Evolutionary conservation across 2,113 vertebrate species (phyloP), one percentile per base, ranked within the genome.

Genomic region (Lucifuga dentata): DNA sequence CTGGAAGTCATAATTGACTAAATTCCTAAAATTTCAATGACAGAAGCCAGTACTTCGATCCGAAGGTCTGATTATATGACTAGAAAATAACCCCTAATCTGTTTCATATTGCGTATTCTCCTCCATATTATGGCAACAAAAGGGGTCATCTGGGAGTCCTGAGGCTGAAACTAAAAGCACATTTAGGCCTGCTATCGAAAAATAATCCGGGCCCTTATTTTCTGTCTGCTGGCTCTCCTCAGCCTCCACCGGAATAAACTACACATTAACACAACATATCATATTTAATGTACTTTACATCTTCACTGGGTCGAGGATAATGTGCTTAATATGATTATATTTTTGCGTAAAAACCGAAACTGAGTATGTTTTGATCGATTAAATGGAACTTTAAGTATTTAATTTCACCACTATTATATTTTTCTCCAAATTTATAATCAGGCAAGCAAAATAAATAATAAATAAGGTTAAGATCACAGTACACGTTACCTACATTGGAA

Each of bases 71-170:
- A n/a, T n/a, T n/a, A n/a, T n/a, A n/a, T n/a, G n/a, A n/a, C n/a
- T n/a, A n/a, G n/a, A 46, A 62, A 19, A 45, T 39, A 19, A 8
- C 11, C 2, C 13, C 12, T 17, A 0, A 1, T 17, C 21, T 8
- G n/a, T 35, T 24, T 19, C 21, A 11, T 5, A 11, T 3, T 11
- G 63, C 71, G 62, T 23, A 13, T 13, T 33, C n/a, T 53, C 44
- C 39, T 76, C 68, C 1, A 6, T 41, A 41, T 40, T 17, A 38
- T 2, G 16, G 40, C 78, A 21, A 11, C 33, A 32, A 56, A 23
- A 23, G 17, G 29, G 15, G 49, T 71, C 69, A 75, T 63, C 80
- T 63, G 61, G 80, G 76, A 85, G 86, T 52, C 62, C 29, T 57
- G 61, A 46, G 15, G 11, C 33, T 53, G 35, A 21, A 29, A 55